Conservation (phyloP, 1,140 invertebrate genomes). For the Drosophila mojavensis region DNA sequence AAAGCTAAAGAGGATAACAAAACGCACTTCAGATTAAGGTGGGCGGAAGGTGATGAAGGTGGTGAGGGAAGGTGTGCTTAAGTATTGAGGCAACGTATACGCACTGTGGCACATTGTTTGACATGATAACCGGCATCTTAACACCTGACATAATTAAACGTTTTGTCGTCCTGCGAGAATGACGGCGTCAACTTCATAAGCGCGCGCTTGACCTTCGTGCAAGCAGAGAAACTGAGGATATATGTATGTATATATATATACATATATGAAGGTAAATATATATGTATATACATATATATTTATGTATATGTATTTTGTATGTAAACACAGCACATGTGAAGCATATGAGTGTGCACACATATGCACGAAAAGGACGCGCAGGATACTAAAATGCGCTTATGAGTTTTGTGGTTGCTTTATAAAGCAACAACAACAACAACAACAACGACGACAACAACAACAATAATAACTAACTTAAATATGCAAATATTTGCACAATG, state of each 20-base stretch:
- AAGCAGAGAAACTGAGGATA: constrained; percentile 34
- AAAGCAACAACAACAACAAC: constrained; percentile 39
- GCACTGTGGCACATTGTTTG: constrained; percentile 47
- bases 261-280: neutral
- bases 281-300: neutral
- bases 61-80: neutral
- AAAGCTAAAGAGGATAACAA: neutral
- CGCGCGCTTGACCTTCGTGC: constrained; percentile 47
- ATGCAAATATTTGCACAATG: constrained; percentile 82
- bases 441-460: constrained; percentile 54
- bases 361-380: constrained; percentile 16
- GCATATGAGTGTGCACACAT: constrained; percentile 12
- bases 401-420: constrained; percentile 70
- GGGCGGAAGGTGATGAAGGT: neutral
- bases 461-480: constrained; percentile 71
- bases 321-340: neutral
- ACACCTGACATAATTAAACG: constrained; percentile 82
- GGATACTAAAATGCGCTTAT: constrained; percentile 78
- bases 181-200: constrained; percentile 68
- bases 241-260: neutral
- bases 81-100: constrained; percentile 54
- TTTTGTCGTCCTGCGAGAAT: constrained; percentile 28
- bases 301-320: neutral
- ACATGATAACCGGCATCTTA: constrained; percentile 70
- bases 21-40: neutral